Conservation (phyloP, 2,113 vertebrate genomes). For the Plecturocebus donacophilus region DNA sequence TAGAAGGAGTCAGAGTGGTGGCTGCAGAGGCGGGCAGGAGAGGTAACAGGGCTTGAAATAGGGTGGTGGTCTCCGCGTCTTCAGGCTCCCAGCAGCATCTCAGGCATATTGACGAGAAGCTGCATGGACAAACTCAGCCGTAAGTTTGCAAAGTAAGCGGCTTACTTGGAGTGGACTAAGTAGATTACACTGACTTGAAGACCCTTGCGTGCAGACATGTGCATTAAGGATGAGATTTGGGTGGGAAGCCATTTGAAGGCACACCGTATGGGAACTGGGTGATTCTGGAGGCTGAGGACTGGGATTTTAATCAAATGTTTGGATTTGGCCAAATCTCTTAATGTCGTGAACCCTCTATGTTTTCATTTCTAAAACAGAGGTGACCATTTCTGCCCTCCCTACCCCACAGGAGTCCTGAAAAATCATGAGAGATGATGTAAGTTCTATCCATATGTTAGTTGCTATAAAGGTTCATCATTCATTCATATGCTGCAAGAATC, state of each 20-base stretch:
- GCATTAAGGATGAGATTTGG: background rate
- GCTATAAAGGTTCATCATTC: background rate
- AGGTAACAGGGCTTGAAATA: background rate
- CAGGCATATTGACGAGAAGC: background rate
- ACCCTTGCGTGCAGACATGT: rapidly evolving
- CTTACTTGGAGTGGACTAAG: background rate
- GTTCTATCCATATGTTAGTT: background rate
- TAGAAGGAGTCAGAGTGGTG: background rate
- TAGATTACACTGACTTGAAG: background rate
- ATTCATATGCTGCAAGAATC: background rate
- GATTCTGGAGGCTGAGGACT: background rate
- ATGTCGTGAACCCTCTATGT: background rate
- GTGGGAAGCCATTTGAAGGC: background rate
- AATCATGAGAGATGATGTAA: background rate
- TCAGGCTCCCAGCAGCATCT: background rate
- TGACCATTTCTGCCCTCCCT: background rate
- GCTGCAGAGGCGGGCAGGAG: background rate
- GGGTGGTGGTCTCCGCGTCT: background rate
- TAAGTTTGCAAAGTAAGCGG: background rate
- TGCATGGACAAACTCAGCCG: background rate
- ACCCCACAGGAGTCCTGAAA: background rate
- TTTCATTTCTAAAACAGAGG: background rate
- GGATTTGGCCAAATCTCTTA: background rate
- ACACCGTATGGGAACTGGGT: background rate
- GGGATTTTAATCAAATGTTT: background rate